A percentile compares a stretch with the other conserved stretches of the same genome.
These are phyloP conservation scores for Hirundo rustica DNA, from an alignment of 2,797 vertebrate species.

Conservation along the genomic window DNA sequence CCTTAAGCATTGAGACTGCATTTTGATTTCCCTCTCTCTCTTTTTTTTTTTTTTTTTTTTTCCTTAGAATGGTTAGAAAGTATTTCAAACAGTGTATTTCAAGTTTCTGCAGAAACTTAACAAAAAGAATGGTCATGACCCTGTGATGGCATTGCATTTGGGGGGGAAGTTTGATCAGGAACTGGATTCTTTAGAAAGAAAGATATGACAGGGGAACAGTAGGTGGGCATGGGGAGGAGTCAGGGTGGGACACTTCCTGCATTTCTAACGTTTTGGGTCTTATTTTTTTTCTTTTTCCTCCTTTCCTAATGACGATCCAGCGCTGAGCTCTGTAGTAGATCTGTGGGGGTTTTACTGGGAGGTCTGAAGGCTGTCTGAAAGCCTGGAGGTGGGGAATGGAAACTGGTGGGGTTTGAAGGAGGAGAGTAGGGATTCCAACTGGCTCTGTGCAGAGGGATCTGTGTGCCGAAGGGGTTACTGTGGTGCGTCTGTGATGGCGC, in stretches of 20 bases:
- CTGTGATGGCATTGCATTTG: constrained; percentile 79
- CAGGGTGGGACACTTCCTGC: constrained; percentile 77
- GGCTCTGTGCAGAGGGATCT: constrained; percentile 96
- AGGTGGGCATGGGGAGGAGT: constrained; percentile 72
- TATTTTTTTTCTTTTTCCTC: constrained; percentile 68
- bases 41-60: constrained; percentile 6
- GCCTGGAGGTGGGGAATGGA: constrained; percentile 96
- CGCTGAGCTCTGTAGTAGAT: constrained; percentile 98
- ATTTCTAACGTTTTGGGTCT: constrained; percentile 74
- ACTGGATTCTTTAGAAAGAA: constrained; percentile 82
- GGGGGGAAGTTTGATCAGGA: constrained; percentile 71
- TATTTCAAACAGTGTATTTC: constrained; percentile 74
- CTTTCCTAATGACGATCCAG: constrained; percentile 95
- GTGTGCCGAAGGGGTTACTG: constrained; percentile 89
- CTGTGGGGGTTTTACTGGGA: constrained; percentile 95
- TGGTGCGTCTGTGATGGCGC: constrained; percentile 80
- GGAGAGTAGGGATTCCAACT: constrained; percentile 93
- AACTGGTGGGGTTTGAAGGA: constrained; percentile 90
- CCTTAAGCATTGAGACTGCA: constrained; percentile 72
- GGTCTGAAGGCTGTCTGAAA: constrained; percentile 99
- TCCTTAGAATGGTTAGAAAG: constrained; percentile 61
- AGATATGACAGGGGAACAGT: constrained; percentile 77
- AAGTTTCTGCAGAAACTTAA: constrained; percentile 72
- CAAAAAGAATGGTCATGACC: constrained; percentile 69
- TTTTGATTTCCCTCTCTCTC: constrained; percentile 71